These are phyloP conservation scores for Streblospio benedicti DNA, from an alignment of 1,140 invertebrate species.

Conservation along the genomic window DNA sequence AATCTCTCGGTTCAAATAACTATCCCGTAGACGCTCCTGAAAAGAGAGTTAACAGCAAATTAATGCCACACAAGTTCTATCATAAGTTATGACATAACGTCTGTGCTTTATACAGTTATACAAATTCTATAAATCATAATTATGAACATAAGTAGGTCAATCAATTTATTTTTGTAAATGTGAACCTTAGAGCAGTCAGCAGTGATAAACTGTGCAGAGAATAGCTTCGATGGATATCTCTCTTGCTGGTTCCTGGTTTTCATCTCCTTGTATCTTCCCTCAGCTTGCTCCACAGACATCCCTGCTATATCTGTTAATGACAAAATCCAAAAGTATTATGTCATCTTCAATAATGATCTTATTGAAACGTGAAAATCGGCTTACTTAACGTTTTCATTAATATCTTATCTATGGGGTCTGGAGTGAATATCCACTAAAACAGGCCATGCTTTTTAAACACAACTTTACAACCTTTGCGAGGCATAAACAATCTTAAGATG, in stretches of 20 bases:
- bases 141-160: no score
- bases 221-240: conserved; percentile 46
- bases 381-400: no score
- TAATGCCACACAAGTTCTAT: not conserved
- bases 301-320: conserved; percentile 87
- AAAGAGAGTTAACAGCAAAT: conserved; percentile 25
- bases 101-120: no score
- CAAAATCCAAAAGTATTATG: conserved; percentile 9
- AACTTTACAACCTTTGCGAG: no score
- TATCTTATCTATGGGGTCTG: no score
- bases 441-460: no score
- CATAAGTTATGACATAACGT: no score
- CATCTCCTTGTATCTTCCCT: conserved; percentile 50
- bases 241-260: conserved; percentile 28
- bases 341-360: not conserved
- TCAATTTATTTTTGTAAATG: not conserved
- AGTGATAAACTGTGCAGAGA: conserved; percentile 80
- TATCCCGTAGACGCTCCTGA: conserved; percentile 59
- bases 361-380: no score
- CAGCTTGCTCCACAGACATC: conserved; percentile 77
- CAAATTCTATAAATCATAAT: no score
- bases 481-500: no score
- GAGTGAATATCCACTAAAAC: no score
- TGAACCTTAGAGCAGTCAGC: conserved; percentile 80
- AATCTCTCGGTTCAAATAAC: conserved; percentile 61